A percentile compares a stretch with the other conserved stretches of the same genome.
Evolutionary conservation across 2,797 vertebrate species (phyloP).

Genomic region (Hyperoplus lanceolatus): DNA sequence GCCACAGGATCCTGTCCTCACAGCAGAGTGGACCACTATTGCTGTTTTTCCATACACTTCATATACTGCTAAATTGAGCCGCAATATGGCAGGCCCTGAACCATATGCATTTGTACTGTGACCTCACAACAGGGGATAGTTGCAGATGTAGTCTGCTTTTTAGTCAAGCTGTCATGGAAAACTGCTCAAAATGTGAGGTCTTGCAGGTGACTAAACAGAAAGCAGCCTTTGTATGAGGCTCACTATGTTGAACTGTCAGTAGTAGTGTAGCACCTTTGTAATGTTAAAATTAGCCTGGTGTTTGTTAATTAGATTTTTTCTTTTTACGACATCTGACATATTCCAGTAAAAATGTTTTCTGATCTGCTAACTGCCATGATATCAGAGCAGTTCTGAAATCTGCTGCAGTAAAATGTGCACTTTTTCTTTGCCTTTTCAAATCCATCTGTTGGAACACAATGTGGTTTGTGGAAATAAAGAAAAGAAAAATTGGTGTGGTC

Average conservation of each 20-base stretch:
- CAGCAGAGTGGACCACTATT: constrained; percentile 34
- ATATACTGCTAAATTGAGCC: constrained; percentile 40
- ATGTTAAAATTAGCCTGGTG: not conserved
- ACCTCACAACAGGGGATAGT: not conserved
- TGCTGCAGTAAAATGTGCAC: constrained; percentile 3
- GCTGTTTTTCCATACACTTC: constrained; percentile 31
- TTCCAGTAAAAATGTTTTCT: not conserved
- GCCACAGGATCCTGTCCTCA: constrained; percentile 52
- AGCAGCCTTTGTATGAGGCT: not conserved
- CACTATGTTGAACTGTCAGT: not conserved
- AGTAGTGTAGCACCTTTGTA: not conserved
- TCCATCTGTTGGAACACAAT: constrained; percentile 1
- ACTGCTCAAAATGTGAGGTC: constrained; percentile 19
- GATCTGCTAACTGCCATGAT: constrained; percentile 5
- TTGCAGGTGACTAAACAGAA: not conserved
- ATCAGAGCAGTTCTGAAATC: constrained; percentile 6
- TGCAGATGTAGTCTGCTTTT: constrained; percentile 25
- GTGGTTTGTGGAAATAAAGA: constrained; percentile 12
- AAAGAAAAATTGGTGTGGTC: constrained; percentile 16
- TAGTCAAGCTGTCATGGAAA: constrained; percentile 7
- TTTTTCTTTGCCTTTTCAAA: constrained; percentile 13
- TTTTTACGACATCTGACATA: not conserved
- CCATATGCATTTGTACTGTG: constrained; percentile 28
- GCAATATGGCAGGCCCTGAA: constrained; percentile 30
- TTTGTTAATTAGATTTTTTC: not conserved